Evolutionary conservation across 1,140 invertebrate genomes (phyloP).

Genomic region (Uloborus diversus): DNA sequence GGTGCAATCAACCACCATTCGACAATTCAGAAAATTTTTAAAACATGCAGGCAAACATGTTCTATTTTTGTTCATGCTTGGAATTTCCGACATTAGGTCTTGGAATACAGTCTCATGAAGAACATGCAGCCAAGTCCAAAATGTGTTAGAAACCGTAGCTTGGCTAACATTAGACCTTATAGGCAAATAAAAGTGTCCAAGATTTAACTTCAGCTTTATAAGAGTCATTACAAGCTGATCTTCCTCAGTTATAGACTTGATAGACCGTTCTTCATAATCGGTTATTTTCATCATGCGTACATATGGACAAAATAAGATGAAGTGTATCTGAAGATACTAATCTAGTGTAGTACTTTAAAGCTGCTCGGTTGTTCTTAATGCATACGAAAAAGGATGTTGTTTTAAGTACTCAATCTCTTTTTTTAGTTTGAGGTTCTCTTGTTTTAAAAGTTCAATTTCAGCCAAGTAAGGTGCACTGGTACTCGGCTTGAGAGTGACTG

Average conservation of each 20-base stretch:
- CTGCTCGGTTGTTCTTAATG: background rate
- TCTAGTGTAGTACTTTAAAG: background rate
- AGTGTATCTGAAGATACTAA: background rate
- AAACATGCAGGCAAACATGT: background rate
- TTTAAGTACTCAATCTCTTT: background rate
- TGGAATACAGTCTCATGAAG: background rate
- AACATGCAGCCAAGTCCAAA: background rate
- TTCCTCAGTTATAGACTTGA: background rate
- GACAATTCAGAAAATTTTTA: background rate
- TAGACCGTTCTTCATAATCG: background rate
- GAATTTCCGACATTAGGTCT: background rate
- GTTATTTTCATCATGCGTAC: background rate
- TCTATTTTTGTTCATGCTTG: background rate
- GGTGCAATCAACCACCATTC: conserved; percentile 6
- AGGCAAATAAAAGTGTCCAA: background rate
- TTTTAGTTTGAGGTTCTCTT: background rate
- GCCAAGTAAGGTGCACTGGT: background rate
- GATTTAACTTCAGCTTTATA: background rate
- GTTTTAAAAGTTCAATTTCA: background rate
- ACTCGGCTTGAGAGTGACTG: background rate
- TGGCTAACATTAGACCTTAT: background rate
- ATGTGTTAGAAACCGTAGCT: background rate
- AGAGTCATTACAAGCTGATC: background rate
- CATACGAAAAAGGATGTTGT: background rate
- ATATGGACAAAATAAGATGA: background rate